phyloP scores from a whole-genome alignment of 2,113 vertebrate genomes.

The Taurulus bubalis region DNA sequence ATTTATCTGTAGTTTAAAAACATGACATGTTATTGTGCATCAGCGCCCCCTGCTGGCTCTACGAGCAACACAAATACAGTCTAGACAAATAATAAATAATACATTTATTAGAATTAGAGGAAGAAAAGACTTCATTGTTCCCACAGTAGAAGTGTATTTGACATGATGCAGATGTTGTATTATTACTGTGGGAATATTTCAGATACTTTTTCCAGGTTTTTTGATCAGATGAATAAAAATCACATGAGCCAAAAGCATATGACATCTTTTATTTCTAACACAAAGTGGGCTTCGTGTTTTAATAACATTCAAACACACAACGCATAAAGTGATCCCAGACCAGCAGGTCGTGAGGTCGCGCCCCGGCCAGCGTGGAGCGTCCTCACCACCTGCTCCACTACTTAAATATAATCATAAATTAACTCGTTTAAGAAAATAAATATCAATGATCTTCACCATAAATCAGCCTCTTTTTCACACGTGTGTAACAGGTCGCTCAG shows the following conservation, averaged over 20 bases:
- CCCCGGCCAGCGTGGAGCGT: conserved; percentile 62
- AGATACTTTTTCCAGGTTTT: no score
- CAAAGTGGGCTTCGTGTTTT: background rate
- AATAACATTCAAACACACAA: background rate
- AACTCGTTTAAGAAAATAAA: conserved; percentile 75
- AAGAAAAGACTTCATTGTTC: no score
- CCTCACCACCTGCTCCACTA: background rate
- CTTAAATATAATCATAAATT: conserved; percentile 70
- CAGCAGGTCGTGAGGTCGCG: conserved; percentile 6
- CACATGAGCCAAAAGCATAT: conserved; percentile 20
- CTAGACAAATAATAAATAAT: no score
- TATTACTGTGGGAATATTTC: no score
- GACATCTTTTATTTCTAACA: conserved; percentile 60
- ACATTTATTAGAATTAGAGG: no score
- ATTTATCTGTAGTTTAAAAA: background rate
- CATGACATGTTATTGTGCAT: background rate
- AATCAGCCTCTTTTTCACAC: conserved; percentile 1
- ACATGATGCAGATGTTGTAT: no score
- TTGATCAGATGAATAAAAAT: no score
- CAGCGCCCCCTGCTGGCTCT: conserved; percentile 7
- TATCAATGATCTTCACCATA: conserved; percentile 48
- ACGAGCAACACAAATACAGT: background rate
- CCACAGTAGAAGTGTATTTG: no score
- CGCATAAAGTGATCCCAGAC: conserved; percentile 11
- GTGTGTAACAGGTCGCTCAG: background rate